These are phyloP conservation scores for Drosophila mojavensis DNA, from an alignment of 1,140 invertebrate genomes.

Conservation along the genomic window DNA sequence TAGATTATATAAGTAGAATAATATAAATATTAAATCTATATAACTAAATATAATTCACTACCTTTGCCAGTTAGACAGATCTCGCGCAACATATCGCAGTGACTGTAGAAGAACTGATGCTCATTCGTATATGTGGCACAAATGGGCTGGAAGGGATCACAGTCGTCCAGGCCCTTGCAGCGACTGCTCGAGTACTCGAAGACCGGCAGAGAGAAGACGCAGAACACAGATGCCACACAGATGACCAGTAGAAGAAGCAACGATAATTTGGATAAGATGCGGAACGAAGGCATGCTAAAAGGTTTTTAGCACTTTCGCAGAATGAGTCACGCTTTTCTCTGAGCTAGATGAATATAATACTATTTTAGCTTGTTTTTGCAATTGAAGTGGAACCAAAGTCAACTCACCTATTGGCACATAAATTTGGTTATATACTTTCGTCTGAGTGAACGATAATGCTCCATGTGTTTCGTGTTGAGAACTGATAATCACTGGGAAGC, in stretches of 20 bases:
- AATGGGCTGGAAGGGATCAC: constrained; percentile 69
- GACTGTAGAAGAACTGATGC: constrained; percentile 81
- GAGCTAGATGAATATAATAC: not conserved
- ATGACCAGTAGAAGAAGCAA: constrained; percentile 50
- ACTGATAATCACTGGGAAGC: constrained; percentile 56
- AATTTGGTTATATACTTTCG: not conserved
- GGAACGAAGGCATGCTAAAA: constrained; percentile 20
- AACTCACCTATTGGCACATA: no score
- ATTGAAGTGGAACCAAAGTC: no score
- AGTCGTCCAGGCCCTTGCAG: constrained; percentile 55
- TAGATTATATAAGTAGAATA: not conserved
- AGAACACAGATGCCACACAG: constrained; percentile 35
- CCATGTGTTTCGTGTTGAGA: constrained; percentile 4
- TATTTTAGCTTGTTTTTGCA: no score
- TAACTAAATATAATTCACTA: constrained; percentile 18
- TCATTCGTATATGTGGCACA: constrained; percentile 62
- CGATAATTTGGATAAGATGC: constrained; percentile 15
- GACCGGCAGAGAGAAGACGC: constrained; percentile 50
- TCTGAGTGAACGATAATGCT: not conserved
- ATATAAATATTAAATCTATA: not conserved
- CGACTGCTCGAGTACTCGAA: constrained; percentile 26
- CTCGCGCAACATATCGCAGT: constrained; percentile 78
- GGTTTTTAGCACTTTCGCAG: not conserved
- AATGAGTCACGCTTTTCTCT: not conserved
- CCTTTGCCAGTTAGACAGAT: constrained; percentile 75